These are phyloP conservation scores for Rotaria macrura DNA, from an alignment of 2,888 invertebrate genomes.

Conservation along the genomic window DNA sequence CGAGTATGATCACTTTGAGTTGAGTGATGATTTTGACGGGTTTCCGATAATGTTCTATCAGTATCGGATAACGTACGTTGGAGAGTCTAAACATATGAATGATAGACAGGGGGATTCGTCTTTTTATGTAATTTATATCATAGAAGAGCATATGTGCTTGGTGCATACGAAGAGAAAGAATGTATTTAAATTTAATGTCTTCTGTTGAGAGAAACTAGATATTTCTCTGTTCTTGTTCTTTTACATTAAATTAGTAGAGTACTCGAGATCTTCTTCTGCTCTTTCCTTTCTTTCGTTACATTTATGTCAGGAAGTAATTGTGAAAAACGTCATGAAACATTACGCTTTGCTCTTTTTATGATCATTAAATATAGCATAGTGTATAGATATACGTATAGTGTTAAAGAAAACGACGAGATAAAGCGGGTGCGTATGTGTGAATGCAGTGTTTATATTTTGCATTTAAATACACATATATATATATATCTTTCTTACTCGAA, in stretches of 20 bases:
- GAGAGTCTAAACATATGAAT: background rate
- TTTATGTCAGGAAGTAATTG: background rate
- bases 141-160: background rate
- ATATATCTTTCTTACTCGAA: background rate
- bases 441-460: too few species aligned
- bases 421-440: too few species aligned
- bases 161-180: background rate
- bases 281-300: background rate
- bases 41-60: background rate
- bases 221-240: background rate
- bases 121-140: background rate
- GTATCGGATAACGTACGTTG: background rate
- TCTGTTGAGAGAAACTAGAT: background rate
- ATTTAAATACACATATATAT: too few species aligned
- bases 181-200: background rate
- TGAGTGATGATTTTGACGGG: background rate
- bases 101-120: background rate
- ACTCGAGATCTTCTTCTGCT: background rate
- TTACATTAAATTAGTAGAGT: background rate
- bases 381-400: too few species aligned
- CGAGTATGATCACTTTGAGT: background rate
- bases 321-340: background rate
- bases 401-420: too few species aligned
- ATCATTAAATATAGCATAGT: too few species aligned
- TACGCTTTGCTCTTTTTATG: background rate